Base-by-base conservation (phyloP, 2,888 invertebrate genomes). In the Eretmocerus hayati region DNA sequence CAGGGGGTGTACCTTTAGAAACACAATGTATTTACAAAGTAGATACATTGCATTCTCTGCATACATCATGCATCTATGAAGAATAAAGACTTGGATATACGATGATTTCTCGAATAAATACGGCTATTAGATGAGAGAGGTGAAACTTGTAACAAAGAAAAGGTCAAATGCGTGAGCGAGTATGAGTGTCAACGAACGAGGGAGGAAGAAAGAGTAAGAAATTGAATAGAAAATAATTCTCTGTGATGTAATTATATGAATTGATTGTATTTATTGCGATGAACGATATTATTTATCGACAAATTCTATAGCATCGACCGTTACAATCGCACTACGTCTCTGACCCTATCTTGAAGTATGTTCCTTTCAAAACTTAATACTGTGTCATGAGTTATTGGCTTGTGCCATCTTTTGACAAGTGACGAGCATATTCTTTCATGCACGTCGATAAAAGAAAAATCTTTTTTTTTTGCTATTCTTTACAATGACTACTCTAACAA, bases 171-270 rank as follows among this genome's bases (percentile, higher is more conserved):
- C 5, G 39, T 23, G 22, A 39, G 16, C 11, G 46, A 38, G 38
- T 45, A 47, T 35, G 39, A 49, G 31, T 47, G 32, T 38, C 20
- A 48, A n/a, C 36, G 37, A 33, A 42, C 18, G 48, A 47, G 49
- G 32, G 40, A 45, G 47, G 22, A 41, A 44, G 35, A 33, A 44
- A 50, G 50, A 35, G 50, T 40, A 49, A 56, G 48, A 48, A 54
- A 46, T 48, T 45, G 48, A 53, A 46, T 44, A 46, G 42, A 53
- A 42, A 39, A 60, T 60, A 61, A 63, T 59, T 62, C 62, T 63
- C 62, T 65, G 63, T 63, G 62, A 64, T 63, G 62, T 64, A 62
- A 63, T 60, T 63, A 59, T 61, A 64, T 58, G 54, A 60, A 57
- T 62, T 60, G 54, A 60, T 58, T 62, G 56, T 54, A 55, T 56